Percentiles rank a stretch among this genome's conserved stretches.
These are phyloP conservation scores for Lepidocyrtoides sp. DNA, from an alignment of 2,888 invertebrate species.

Conservation along the genomic window DNA sequence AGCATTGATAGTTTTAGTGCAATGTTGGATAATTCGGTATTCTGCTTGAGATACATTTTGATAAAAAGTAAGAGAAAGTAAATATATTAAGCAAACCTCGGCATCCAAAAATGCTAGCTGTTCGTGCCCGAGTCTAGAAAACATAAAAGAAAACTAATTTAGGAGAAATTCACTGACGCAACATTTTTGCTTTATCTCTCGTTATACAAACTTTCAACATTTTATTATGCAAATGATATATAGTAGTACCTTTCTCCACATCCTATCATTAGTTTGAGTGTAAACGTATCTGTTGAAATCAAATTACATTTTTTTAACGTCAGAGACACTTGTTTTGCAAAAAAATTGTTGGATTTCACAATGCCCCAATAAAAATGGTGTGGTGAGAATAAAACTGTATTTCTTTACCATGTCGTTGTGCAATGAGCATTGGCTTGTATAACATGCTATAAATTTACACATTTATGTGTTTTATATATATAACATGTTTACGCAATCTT, in stretches of 20 bases:
- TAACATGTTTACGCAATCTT: neutral
- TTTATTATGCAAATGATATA: neutral
- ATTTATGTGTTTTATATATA: neutral
- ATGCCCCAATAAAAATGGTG: conserved; percentile 6
- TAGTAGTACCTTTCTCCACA: conserved; percentile 83
- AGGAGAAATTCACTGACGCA: neutral
- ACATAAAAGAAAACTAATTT: conserved; percentile 49
- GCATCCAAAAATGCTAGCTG: conserved; percentile 77
- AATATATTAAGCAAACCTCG: conserved; percentile 59
- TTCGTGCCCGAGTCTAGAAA: conserved; percentile 80
- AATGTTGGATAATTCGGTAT: neutral
- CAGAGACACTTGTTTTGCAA: neutral
- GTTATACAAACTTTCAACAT: neutral
- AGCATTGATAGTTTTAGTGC: neutral
- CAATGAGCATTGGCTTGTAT: neutral
- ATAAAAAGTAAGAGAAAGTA: neutral
- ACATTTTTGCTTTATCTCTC: neutral
- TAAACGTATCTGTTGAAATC: conserved; percentile 88
- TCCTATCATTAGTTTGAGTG: conserved; percentile 88
- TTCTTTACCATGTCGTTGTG: too few species aligned
- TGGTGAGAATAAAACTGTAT: too few species aligned
- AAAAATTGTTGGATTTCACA: neutral
- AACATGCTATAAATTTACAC: neutral
- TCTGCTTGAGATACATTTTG: neutral
- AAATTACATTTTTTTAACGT: neutral